Base-by-base conservation (phyloP, 2,888 invertebrate genomes). In the Limnephilus lunatus region DNA sequence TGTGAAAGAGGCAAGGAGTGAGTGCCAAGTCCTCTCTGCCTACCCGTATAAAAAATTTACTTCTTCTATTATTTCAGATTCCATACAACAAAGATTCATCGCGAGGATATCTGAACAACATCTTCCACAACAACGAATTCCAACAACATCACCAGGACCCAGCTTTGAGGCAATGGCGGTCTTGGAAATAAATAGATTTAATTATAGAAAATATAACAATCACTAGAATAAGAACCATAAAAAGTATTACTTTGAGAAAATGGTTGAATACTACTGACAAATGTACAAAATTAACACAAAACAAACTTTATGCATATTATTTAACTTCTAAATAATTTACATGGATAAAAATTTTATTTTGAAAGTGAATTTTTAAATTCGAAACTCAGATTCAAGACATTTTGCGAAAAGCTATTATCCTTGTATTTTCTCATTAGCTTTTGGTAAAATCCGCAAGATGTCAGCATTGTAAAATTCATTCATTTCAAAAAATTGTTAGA, bases 101-200 rank as follows among this genome's bases (percentile, higher is more conserved):
- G 85, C 95, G 95, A 39, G 96, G 95, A 0, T 94, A 95, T 14
- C 95, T 95, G 90, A 96, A 96, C 94, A 94, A 93, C 80, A 92
- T 93, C 15, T 93, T 93, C 87, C 93, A 93, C 81, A 93, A 93
- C 88, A 93, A 90, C 88, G 93, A 93, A 48, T 93, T 93, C 83
- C 93, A 93, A 87, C 93, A 93, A 87, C 92, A 91, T 3, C 92
- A 92, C 81, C 90, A 90, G 31, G 87, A 91, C 82, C 93, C 93
- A 25, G 91, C 91, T 19, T 90, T 93, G 19, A 92, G 93, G 85
- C 92, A 93, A 82, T 93, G 93, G 93, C 82, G 93, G n/a, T 92
- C 93, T 30, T 93, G 93, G 93, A 92, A 93, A 91, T 92, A 92
- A 93, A 91, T 92, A 91, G 90, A n/a, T 11, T 39, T 90, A 48